Base-by-base conservation (phyloP, 1,140 invertebrate species). In the Brachionus koreanus region DNA sequence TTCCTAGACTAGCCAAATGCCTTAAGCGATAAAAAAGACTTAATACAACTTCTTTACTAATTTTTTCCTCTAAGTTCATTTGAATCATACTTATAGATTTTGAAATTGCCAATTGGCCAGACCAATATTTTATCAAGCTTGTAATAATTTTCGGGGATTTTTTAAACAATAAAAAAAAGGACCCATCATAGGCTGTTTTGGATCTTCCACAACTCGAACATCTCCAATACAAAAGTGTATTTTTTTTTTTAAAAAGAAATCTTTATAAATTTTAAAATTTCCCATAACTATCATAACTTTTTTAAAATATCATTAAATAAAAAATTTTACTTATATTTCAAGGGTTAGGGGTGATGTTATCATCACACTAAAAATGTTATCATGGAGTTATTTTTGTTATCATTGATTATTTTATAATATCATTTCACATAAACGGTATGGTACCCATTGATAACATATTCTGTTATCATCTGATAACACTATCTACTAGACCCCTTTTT, bases 151-250 rank as follows among this genome's bases (percentile, higher is more conserved):
- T 10, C 13, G 65, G 65, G 3, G 65, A 69, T 37, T 69, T 69
- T 69, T 69, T 69, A 39, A 37, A 69, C 33, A 69, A 35, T 69
- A 69, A 69, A 69, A 69, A 69, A 69, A 69, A 6, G 65, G 37
- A n/a, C 12, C 16, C 35, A 7, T 69, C 65, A 37, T 37, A 69
- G 16, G n/a, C n/a, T n/a, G n/a, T n/a, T n/a, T n/a, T n/a, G n/a
- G n/a, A n/a, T n/a, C n/a, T n/a, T n/a, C n/a, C n/a, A n/a, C n/a
- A n/a, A n/a, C n/a, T n/a, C n/a, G n/a, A n/a, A n/a, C n/a, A n/a
- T n/a, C n/a, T n/a, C 65, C 65, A 69, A 69, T 69, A 37, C 9
- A 69, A n/a, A 4, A 35, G 13, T 37, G 12, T 9, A 29, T 35
- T 69, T 35, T 69, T 69, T 12, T 13, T 67, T 29, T 67, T 35